Evolutionary conservation across 2,113 vertebrate genomes (phyloP).

Genomic region (Caretta caretta): DNA sequence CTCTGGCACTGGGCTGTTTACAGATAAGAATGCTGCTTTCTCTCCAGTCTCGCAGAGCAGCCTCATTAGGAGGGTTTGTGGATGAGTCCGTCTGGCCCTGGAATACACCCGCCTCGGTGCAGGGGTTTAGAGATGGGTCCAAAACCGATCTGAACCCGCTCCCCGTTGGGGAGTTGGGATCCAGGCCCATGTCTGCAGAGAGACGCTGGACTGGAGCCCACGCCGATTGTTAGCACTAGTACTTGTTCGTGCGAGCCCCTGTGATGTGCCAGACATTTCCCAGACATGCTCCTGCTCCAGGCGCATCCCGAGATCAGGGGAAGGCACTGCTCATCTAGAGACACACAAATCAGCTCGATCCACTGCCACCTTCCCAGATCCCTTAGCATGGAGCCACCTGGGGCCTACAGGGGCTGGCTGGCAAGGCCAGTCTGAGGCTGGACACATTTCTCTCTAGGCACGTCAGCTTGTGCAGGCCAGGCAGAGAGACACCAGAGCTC

Average conservation of each 20-base stretch:
- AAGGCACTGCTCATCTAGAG: too few species aligned
- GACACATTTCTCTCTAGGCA: too few species aligned
- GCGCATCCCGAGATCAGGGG: too few species aligned
- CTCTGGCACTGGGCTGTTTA: slow-evolving; percentile 12
- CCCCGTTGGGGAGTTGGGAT: neutral
- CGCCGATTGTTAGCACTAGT: neutral
- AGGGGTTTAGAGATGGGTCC: neutral
- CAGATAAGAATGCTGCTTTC: slow-evolving; percentile 39
- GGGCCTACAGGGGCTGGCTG: too few species aligned
- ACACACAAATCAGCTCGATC: too few species aligned
- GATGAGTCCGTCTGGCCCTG: neutral
- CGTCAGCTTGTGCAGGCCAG: too few species aligned
- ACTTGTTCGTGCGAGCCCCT: neutral
- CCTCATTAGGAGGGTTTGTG: slow-evolving; percentile 42
- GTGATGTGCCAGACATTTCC: neutral
- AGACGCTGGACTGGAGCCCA: neutral
- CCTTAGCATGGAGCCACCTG: too few species aligned
- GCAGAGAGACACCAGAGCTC: too few species aligned
- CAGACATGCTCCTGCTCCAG: too few species aligned
- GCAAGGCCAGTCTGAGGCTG: too few species aligned
- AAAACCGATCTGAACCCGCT: neutral
- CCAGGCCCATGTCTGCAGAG: neutral
- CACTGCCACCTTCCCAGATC: too few species aligned
- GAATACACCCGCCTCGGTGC: neutral
- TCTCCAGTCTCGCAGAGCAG: neutral